These are phyloP conservation scores for Megalurothrips usitatus DNA, from an alignment of 2,888 invertebrate species.

Conservation along the genomic window DNA sequence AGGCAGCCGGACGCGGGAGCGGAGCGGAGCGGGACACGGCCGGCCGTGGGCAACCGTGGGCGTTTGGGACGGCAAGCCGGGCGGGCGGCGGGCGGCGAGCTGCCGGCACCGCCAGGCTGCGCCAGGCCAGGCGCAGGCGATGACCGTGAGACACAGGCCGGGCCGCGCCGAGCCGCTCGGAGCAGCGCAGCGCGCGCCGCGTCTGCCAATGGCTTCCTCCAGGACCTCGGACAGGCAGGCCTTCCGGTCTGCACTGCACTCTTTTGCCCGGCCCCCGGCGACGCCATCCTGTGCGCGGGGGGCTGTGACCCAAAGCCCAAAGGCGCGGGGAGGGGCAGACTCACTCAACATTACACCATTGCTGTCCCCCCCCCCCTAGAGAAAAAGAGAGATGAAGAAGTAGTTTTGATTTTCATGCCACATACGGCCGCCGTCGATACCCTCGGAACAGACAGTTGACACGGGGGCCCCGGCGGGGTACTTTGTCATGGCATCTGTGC, in stretches of 20 bases:
- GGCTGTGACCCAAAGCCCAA: too few species aligned
- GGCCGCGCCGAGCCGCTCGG: neutral
- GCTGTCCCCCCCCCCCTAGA: neutral
- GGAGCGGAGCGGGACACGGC: neutral
- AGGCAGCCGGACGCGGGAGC: neutral
- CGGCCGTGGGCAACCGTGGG: neutral
- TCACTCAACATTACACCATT: neutral
- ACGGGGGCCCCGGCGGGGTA: neutral
- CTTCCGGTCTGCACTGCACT: too few species aligned
- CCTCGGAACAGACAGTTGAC: neutral
- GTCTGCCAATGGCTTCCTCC: too few species aligned
- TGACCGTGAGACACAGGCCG: neutral
- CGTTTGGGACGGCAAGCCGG: neutral
- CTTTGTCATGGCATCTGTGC: neutral
- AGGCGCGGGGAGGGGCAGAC: slow-evolving; percentile 13
- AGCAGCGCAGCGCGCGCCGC: neutral
- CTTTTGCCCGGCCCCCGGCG: too few species aligned
- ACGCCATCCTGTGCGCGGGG: neutral
- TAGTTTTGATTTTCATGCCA: too few species aligned
- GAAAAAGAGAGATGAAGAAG: neutral
- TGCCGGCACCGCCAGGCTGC: too few species aligned
- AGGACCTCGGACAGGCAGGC: neutral
- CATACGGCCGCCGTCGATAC: too few species aligned
- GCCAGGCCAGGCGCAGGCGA: too few species aligned
- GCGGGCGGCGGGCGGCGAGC: neutral